Base-by-base conservation (phyloP, 2,888 invertebrate species). In the Parthenolecanium corni region DNA sequence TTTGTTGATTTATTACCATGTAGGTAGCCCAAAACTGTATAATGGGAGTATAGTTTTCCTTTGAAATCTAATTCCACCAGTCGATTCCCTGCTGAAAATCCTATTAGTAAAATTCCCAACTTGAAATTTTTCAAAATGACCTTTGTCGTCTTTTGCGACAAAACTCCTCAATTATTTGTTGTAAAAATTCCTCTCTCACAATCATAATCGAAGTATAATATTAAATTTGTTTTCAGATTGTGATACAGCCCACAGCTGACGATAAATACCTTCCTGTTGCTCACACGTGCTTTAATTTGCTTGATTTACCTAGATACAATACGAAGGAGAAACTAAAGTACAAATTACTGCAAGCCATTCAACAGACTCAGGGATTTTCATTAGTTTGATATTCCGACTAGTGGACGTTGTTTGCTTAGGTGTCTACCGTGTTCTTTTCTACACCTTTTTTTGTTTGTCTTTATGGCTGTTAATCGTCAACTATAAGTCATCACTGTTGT, bases 251-350 rank as follows among this genome's bases (percentile, higher is more conserved):
- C 4, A 88, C 89, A 62, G 80, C 79, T 25, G 91, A 91, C 71
- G 91, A 93, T 61, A 81, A 84, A 68, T 91, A 80, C 74, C 75
- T 94, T 68, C 97, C 96, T 0, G 96, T 95, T 2, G 97, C 97
- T 9, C 97, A 98, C 76, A 98, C 97, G 0, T 98, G 97, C 72
- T 96, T 96, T 75, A 95, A 97, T 75, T 77, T 97, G 14, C 78
- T 98, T 56, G 97, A 98, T 75, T 77, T 98, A 66, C 97, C 97
- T 1, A 80, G 82, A 31, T 96, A 96, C 74, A 82, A 83, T 71
- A 90, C 89, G 16, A 88, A 89, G 73, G 89, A 91, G 72, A 81
- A 83, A 65, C 80, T 97, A 66, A 83, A 82, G 70, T 87, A 86
- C 71, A 93, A 96, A 76, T 79, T 97, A 9, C 73, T 86, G 53